Conservation (phyloP, 2,797 vertebrate genomes). For the Lutjanus campechanus region DNA sequence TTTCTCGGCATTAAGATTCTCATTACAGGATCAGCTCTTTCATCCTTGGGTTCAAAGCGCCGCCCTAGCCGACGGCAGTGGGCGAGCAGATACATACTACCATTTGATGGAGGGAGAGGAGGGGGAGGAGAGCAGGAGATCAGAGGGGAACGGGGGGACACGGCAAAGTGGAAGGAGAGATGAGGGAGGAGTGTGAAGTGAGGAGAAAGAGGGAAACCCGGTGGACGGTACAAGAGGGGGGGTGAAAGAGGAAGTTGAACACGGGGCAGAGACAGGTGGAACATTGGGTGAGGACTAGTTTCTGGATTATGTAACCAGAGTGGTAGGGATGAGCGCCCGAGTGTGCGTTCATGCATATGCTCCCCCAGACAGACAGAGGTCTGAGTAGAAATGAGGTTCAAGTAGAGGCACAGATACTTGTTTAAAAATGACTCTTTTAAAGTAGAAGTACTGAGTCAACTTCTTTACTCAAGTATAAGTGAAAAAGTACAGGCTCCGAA, state of each 20-base stretch:
- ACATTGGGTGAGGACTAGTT: background rate
- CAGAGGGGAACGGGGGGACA: constrained; percentile 43
- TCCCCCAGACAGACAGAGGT: background rate
- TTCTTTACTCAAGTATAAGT: no score
- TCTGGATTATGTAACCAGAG: constrained; percentile 42
- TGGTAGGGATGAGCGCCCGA: constrained; percentile 8
- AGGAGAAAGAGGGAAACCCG: constrained; percentile 35
- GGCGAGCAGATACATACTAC: constrained; percentile 61
- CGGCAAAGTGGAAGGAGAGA: constrained; percentile 15
- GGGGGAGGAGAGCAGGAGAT: constrained; percentile 40
- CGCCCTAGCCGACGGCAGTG: constrained; percentile 61
- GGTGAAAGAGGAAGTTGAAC: constrained; percentile 19
- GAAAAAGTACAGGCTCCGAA: no score
- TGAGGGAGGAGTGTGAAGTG: constrained; percentile 23
- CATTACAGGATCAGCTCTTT: constrained; percentile 79
- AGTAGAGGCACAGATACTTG: no score
- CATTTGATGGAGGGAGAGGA: constrained; percentile 54
- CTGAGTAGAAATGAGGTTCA: no score
- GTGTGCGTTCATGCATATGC: constrained; percentile 18
- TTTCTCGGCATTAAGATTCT: constrained; percentile 77
- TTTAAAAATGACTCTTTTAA: no score
- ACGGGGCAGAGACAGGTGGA: constrained; percentile 5
- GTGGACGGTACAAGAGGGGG: constrained; percentile 9
- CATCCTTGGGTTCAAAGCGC: constrained; percentile 80
- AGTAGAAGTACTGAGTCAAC: no score